Base-by-base conservation (phyloP, 92 coral and sea anemone genomes). In the Paramuricea clavata region DNA sequence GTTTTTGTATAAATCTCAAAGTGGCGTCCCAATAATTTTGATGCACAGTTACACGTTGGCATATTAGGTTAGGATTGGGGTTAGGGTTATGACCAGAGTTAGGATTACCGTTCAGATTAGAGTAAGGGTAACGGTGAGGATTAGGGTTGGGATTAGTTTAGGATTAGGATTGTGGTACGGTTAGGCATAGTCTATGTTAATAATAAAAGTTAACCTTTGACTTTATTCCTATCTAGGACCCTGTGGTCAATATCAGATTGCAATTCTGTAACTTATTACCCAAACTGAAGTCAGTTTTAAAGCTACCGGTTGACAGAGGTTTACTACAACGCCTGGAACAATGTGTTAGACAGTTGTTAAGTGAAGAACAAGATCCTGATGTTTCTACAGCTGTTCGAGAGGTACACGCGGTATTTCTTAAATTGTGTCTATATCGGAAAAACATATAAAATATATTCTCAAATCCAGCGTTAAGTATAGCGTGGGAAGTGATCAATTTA, bases 251-350 rank as follows among this genome's bases (percentile, higher is more conserved):
- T 74, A 95, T 97, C 25, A 91, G 99, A 61, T 92, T 97, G 87
- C 95, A 97, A 88, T 97, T 97, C 86, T 97, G 99, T 83, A 91
- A 91, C 15, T 92, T 97, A 21, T 90, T 95, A 27, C 99, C 99
- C 34, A 92, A 91, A 71, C 93, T 97, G 23, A 97, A 97, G 85
- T 90, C 99, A 28, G 97, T 97, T 60, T 86, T 97, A 47, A 97
- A 97, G 94, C 88, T 97, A 64, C 96, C 96, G 4, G 83, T 92
- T 13, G 98, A 97, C 76, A 93, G 99, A 13, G 86, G 60, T 25
- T 75, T 97, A 81, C 83, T 97, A 13, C 99, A 97, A 57, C 99
- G 92, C n/a, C 94, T 97, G 62, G 99, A 97, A 36, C 99, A 94
- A 76, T 97, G 98, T 76, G 93, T 97, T 21, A 88, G 99, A 34